phyloP scores from a whole-genome alignment of 2,888 invertebrate species.

The Xanthorhoe designata region DNA sequence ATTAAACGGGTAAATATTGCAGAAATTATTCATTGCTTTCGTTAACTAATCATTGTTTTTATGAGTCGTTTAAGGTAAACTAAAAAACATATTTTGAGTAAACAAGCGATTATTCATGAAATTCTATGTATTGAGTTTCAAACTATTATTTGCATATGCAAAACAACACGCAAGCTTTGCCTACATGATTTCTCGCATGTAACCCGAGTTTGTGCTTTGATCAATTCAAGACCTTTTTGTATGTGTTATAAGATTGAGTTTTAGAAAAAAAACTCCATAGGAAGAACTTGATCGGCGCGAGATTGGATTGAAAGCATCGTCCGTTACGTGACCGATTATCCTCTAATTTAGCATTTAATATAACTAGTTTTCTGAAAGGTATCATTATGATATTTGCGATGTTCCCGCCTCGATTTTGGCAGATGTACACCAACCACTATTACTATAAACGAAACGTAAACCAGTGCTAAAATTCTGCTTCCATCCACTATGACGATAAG shows the following conservation, averaged over 20 bases:
- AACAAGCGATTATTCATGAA: conserved; percentile 21
- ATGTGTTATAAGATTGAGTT: conserved; percentile 19
- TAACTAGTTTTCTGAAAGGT: conserved; percentile 56
- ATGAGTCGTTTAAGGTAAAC: conserved; percentile 17
- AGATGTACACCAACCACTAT: neutral
- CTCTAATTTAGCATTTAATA: conserved; percentile 69
- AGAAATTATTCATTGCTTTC: neutral
- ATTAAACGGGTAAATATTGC: neutral
- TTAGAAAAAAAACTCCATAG: conserved; percentile 17
- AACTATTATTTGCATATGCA: conserved; percentile 29
- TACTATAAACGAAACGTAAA: neutral
- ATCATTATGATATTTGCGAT: conserved; percentile 61
- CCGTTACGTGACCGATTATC: conserved; percentile 74
- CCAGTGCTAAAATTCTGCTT: neutral
- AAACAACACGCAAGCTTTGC: conserved; percentile 31
- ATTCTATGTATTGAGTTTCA: conserved; percentile 20
- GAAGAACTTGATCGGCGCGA: conserved; percentile 49
- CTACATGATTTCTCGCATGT: conserved; percentile 41
- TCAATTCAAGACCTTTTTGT: conserved; percentile 15
- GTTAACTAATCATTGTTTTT: too few species aligned
- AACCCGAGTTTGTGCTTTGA: conserved; percentile 11
- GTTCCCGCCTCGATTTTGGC: conserved; percentile 50
- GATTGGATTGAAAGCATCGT: conserved; percentile 70
- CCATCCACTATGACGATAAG: neutral
- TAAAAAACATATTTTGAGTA: neutral